phyloP scores from a whole-genome alignment of 2,113 vertebrate species.

The Aramus guarauna region DNA sequence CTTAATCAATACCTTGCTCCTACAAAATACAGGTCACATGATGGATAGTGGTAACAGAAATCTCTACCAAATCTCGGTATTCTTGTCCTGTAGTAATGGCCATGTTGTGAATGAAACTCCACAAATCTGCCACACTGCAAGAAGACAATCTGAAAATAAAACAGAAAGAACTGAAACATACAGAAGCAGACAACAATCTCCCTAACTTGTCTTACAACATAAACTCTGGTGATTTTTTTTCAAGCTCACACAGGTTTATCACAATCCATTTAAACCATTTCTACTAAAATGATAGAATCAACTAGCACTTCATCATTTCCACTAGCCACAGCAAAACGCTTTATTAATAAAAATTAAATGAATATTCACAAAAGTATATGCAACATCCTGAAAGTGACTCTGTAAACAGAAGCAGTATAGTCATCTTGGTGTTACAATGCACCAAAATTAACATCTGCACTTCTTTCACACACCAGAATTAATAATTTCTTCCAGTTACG shows the following conservation, averaged over 20 bases:
- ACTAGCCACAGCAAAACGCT: neutral
- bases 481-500: neutral
- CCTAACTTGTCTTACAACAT: neutral
- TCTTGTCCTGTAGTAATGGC: constrained; percentile 92
- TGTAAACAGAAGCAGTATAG: neutral
- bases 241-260: neutral
- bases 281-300: neutral
- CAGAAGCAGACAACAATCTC: neutral
- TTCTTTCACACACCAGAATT: neutral
- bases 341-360: neutral
- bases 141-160: constrained; percentile 86
- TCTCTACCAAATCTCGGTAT: constrained; percentile 97
- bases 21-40: constrained; percentile 96
- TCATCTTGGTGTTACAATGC: neutral
- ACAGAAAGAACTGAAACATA: neutral
- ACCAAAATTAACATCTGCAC: neutral
- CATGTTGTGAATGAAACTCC: constrained; percentile 94
- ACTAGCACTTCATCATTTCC: neutral
- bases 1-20: constrained; percentile 83
- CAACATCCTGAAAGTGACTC: neutral
- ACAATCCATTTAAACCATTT: neutral
- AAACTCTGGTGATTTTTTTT: neutral
- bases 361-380: neutral
- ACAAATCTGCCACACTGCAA: constrained; percentile 88
- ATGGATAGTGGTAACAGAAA: constrained; percentile 94